Conservation (phyloP, 2,888 invertebrate species). For the Dicyrtomina minuta region DNA sequence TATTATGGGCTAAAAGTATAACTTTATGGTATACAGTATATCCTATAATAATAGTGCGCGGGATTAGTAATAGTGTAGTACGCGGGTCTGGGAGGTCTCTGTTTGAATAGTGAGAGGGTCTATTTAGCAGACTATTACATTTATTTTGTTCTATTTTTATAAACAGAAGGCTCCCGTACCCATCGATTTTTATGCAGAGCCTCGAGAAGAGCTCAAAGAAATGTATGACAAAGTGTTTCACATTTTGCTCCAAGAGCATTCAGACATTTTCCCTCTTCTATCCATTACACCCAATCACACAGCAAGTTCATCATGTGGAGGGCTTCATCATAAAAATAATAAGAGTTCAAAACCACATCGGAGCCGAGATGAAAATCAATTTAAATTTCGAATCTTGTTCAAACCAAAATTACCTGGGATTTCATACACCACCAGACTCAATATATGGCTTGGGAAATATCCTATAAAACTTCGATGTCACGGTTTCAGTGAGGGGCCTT, state of each 20-base stretch:
- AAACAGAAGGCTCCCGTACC: constrained; percentile 7
- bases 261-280: constrained; percentile 9
- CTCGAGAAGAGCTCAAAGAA: constrained; percentile 30
- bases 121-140: no score
- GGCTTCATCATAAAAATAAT: no score
- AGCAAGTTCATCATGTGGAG: no score
- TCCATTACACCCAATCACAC: no score
- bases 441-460: constrained; percentile 35
- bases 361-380: constrained; percentile 4
- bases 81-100: no score
- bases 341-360: neutral
- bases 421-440: constrained; percentile 35
- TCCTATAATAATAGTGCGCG: neutral
- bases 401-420: constrained; percentile 38
- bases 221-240: constrained; percentile 35
- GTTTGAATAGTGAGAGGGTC: no score
- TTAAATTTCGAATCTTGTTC: constrained; percentile 38
- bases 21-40: neutral
- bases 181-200: constrained; percentile 1
- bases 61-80: no score
- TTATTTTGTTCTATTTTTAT: no score
- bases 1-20: neutral
- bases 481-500: constrained; percentile 45
- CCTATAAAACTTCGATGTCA: constrained; percentile 38
- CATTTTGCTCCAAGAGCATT: constrained; percentile 31